Base-by-base conservation (phyloP, 2,888 invertebrate genomes). In the Hipparchia sbordonii region DNA sequence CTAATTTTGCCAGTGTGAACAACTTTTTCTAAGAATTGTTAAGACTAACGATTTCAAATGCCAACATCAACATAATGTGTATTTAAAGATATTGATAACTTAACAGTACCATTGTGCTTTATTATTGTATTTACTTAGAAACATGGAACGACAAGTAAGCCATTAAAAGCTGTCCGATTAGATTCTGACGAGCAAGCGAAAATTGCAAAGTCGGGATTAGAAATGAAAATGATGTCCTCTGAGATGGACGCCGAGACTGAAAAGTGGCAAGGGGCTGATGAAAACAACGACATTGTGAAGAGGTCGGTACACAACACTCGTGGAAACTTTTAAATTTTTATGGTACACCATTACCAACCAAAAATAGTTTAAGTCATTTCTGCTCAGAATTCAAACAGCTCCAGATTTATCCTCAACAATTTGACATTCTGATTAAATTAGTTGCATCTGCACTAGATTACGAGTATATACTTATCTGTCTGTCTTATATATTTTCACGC, bases 181-280 rank as follows among this genome's bases (percentile, higher is more conserved):
- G 98, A 98, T 92, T 97, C 97, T 68, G 98, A 99, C 92, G 99
- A 99, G 86, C 98, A 99, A 94, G 98, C 98, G 66, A 98, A 98
- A 93, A 98, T 99, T 82, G 98, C 99, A 5, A 99, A 99, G 91
- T 96, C 98, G 70, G 99, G 99, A 51, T 92, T 99, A 77, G 99
- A 99, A 92, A 98, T 99, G 98, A 99, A 99, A 93, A 95, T 98
- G 91, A 97, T 98, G 87, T 94, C 98, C 45, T 98, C 98, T 72
- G 99, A 99, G 94, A 97, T 98, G 96, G 98, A 98, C 86, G 98
- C 98, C 8, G 98, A 99, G 92, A 98, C 98, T 77, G 98, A 99
- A 82, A 98, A 98, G 89, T 99, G 99, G 99, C 97, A 98, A 85
- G 95, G 95, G 6, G 95, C 96, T 56, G 96, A 96, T 84, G 96